Evolutionary conservation across 2,797 vertebrate genomes (phyloP).

Genomic region (Acipenser oxyrinchus): DNA sequence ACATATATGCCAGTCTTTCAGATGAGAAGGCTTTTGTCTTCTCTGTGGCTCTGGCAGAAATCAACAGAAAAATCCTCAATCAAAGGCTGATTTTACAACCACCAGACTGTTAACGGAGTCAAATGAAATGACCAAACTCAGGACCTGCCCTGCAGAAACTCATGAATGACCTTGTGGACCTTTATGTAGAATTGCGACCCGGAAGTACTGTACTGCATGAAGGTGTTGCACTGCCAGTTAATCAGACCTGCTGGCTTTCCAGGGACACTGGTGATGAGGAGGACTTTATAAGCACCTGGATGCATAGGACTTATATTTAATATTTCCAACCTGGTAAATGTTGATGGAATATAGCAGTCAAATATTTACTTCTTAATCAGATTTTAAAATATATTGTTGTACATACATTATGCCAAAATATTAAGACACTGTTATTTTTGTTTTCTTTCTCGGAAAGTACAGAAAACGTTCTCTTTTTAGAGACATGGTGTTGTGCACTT

Average conservation of each 20-base stretch:
- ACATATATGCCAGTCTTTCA: constrained; percentile 93
- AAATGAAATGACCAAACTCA: constrained; percentile 17
- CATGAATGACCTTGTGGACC: constrained; percentile 17
- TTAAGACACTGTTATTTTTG: too few species aligned
- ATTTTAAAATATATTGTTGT: constrained; percentile 25
- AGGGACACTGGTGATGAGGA: constrained; percentile 3
- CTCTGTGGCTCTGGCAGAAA: constrained; percentile 96
- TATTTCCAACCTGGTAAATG: constrained; percentile 11
- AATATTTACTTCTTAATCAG: constrained; percentile 31
- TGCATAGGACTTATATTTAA: constrained; percentile 16
- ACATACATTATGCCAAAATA: constrained; percentile 12
- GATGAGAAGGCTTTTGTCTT: constrained; percentile 98
- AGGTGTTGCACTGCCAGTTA: not conserved
- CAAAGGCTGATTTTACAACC: constrained; percentile 87
- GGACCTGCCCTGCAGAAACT: constrained; percentile 19
- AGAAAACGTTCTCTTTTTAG: too few species aligned
- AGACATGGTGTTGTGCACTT: too few species aligned
- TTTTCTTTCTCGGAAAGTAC: too few species aligned
- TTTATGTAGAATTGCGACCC: constrained; percentile 20
- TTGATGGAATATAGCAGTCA: constrained; percentile 24
- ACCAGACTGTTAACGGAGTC: not conserved
- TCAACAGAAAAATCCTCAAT: constrained; percentile 98
- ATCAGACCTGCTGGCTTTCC: not conserved
- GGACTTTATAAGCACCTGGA: constrained; percentile 12
- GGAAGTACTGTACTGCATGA: constrained; percentile 9